phyloP scores from a whole-genome alignment of 2,113 vertebrate genomes.

The Scortum barcoo region DNA sequence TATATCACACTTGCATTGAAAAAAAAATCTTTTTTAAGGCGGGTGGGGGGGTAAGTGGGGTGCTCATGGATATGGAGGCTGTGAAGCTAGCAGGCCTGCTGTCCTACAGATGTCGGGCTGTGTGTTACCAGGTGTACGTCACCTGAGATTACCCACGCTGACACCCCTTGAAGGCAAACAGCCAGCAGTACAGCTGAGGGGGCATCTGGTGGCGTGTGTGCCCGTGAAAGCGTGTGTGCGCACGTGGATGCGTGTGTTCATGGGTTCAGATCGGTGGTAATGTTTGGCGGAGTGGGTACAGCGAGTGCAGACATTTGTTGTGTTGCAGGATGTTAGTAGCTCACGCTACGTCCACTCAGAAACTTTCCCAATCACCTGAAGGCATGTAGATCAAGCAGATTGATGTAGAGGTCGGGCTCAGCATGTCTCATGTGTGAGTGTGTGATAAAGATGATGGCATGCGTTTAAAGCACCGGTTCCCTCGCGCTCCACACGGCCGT shows the following conservation, averaged over 20 bases:
- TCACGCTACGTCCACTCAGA: not conserved
- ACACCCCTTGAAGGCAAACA: constrained; percentile 77
- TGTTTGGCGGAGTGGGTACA: constrained; percentile 52
- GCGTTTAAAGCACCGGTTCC: constrained; percentile 56
- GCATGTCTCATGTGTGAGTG: constrained; percentile 43
- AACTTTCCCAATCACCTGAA: constrained; percentile 1
- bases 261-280: constrained; percentile 59
- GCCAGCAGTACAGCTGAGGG: constrained; percentile 81
- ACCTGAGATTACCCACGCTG: constrained; percentile 83
- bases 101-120: constrained; percentile 81
- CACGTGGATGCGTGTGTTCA: constrained; percentile 55
- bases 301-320: constrained; percentile 22
- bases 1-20: constrained; percentile 6
- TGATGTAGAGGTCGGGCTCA: constrained; percentile 31
- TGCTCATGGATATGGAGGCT: constrained; percentile 49
- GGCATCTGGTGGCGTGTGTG: constrained; percentile 79
- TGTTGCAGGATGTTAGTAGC: constrained; percentile 26
- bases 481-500: constrained; percentile 12
- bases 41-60: not conserved
- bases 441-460: constrained; percentile 45
- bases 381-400: constrained; percentile 31
- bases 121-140: constrained; percentile 81
- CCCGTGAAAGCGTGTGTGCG: constrained; percentile 30
- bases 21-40: constrained; percentile 30
- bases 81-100: constrained; percentile 75